Base-by-base conservation (phyloP, 2,113 vertebrate species). In the Nibea coibor region DNA sequence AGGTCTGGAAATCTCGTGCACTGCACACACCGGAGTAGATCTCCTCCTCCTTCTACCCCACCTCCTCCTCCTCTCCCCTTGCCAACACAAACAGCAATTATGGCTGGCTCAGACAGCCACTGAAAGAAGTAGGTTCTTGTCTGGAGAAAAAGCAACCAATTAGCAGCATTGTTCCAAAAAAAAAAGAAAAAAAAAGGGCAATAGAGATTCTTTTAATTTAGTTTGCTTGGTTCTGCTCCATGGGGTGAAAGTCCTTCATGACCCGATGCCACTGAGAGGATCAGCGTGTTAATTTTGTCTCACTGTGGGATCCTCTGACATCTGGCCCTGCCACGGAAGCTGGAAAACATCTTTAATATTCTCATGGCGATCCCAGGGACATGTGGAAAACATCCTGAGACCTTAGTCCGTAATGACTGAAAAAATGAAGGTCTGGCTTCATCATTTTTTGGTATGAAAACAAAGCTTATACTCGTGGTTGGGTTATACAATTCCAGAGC, bases 11-110 rank as follows among this genome's bases (percentile, higher is more conserved):
- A 96, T 93, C 79, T 94, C 88, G 87, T 94, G 94, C 94, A 91
- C 94, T 91, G 93, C 94, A 94, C 95, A 97, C 96, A 95, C 91
- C 93, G 93, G 93, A 94, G 89, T 82, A 92, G 93, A 94, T 95
- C 91, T 90, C 88, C 92, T 84, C 85, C 87, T 58, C 35, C 83
- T 80, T 62, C 81, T 72, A 84, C 82, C 84, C 87, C 88, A 86
- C 90, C 90, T 89, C 91, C 89, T 87, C 85, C 64, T 87, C 85
- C 64, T 82, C 74, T 73, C 35, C 31, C 15, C 48, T 80, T 83
- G 96, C 96, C 97, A 97, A 97, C 91, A 96, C 93, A 97, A 98
- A 97, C 96, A 97, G 93, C 92, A 96, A 96, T 98, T 97, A 97
- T 31, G 92, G 92, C 90, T 65, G 87, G 93, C 93, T 93, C 93